Base-by-base conservation (phyloP, 1,140 invertebrate genomes). In the Drosophila malerkotliana region DNA sequence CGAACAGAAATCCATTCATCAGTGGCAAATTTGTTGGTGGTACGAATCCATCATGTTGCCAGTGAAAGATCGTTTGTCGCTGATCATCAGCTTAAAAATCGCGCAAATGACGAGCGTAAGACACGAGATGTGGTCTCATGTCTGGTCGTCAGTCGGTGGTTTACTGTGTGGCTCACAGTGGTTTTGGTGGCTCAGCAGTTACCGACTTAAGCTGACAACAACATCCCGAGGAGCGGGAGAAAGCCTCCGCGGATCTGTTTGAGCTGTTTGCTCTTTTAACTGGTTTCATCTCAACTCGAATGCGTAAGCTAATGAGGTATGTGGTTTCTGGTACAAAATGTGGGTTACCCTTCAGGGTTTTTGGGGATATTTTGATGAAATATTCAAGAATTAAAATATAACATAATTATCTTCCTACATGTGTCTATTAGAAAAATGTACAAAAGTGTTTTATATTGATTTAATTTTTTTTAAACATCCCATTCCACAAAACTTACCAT, bases 21-120 rank as follows among this genome's bases (percentile, higher is more conserved):
- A 91, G 90, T 91, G 90, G 90, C 90, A 91, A 87, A 91, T 91
- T 88, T 90, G 85, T 90, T 91, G 90, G 90, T 90, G 90, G 90
- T 91, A 91, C 73, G 82, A 91, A 91, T 91, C 90, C 90, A 91
- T 91, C 90, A 91, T 90, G 73, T 64, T 56, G 64, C 87, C 81
- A 91, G 79, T 90, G 90, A 91, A 91, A 91, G 89, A 91, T 91
- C 85, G 89, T 91, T 91, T 91, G 89, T 89, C 85, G 79, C 87
- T 91, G 90, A 91, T 91, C 90, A 90, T 91, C 90, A 91, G 90
- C 90, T 87, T 91, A 91, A 91, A 80, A 91, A 90, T 91, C 81
- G 74, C 73, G 80, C 79, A 88, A 91, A 91, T 90, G 90, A 91
- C 82, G 90, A 91, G 82, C 89, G 64, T 78, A 87, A 89, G 89